phyloP scores from a whole-genome alignment of 2,888 invertebrate genomes.

The Eustalomyia histrio region DNA sequence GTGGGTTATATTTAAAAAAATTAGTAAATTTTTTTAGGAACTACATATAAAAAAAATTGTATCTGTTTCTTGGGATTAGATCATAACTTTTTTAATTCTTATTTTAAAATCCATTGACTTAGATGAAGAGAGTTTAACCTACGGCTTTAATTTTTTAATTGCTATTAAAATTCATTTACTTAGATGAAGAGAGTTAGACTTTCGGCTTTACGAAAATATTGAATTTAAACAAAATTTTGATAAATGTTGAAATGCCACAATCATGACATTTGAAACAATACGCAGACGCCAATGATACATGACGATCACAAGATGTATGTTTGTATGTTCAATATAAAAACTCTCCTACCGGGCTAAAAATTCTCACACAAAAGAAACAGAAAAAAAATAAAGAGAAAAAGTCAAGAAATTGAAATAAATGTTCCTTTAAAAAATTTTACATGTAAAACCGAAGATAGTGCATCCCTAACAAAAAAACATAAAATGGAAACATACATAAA shows the following conservation, averaged over 20 bases:
- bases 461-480: conserved; percentile 26
- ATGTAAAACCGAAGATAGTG: conserved; percentile 35
- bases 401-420: conserved; percentile 56
- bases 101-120: too few species aligned
- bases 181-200: not conserved
- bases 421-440: conserved; percentile 42
- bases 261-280: conserved; percentile 74
- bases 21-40: too few species aligned
- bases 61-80: too few species aligned
- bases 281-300: conserved; percentile 69
- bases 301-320: conserved; percentile 25
- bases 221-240: conserved; percentile 60
- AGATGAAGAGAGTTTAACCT: too few species aligned
- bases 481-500: conserved; percentile 23
- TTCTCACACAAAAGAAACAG: conserved; percentile 45
- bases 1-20: too few species aligned
- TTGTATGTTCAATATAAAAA: conserved; percentile 4
- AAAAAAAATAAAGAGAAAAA: conserved; percentile 9
- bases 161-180: not conserved
- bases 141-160: too few species aligned
- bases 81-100: too few species aligned
- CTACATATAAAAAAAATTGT: too few species aligned
- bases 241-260: conserved; percentile 70
- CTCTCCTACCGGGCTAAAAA: conserved; percentile 36
- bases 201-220: conserved; percentile 1